phyloP scores from a whole-genome alignment of 2,113 vertebrate species.

The Oxyura jamaicensis region DNA sequence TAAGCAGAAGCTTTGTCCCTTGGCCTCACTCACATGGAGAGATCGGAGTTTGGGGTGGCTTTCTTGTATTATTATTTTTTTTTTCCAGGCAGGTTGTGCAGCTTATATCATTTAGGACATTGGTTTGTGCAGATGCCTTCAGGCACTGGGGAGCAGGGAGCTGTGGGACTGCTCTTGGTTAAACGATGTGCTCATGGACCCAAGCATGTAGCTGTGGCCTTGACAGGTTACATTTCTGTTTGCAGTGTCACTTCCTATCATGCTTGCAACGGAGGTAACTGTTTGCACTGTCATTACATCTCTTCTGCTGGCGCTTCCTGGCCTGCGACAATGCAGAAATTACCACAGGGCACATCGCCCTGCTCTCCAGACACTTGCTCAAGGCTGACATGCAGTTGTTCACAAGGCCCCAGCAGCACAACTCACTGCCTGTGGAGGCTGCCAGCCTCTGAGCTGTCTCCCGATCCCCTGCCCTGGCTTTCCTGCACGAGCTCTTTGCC shows the following conservation, averaged over 20 bases:
- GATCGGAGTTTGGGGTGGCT: background rate
- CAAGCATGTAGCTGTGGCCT: background rate
- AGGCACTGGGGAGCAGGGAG: background rate
- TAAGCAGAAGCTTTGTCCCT: background rate
- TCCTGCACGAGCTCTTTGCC: background rate
- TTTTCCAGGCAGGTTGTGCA: background rate
- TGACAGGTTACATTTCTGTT: constrained; percentile 16
- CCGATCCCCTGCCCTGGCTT: background rate
- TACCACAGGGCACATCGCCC: background rate
- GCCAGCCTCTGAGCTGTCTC: background rate
- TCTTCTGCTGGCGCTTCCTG: constrained; percentile 10
- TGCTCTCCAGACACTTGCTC: fast-evolving
- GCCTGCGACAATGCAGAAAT: background rate
- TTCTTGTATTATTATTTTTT: background rate
- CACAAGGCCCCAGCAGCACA: fast-evolving
- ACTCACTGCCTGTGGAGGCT: fast-evolving
- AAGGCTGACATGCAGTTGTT: fast-evolving
- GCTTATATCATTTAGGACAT: background rate
- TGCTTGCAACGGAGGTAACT: background rate
- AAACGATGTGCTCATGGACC: background rate
- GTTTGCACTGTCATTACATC: constrained; percentile 44
- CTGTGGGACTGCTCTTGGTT: background rate
- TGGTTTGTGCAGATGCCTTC: background rate
- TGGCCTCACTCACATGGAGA: background rate
- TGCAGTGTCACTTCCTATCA: constrained; percentile 51